Conservation (phyloP, 2,113 vertebrate species). For the Microcebus jonahi region DNA sequence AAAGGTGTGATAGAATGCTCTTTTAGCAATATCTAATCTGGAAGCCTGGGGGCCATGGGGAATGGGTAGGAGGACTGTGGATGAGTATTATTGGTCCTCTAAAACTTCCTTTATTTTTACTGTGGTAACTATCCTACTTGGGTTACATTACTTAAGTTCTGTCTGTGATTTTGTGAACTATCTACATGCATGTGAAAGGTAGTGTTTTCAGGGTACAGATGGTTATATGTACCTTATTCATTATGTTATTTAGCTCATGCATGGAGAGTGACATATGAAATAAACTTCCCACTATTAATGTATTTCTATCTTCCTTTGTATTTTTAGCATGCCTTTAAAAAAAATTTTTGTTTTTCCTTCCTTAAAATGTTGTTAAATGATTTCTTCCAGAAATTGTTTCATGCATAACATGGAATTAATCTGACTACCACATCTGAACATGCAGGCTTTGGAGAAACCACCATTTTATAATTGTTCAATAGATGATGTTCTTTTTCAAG, state of each 20-base stretch:
- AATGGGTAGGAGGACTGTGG: too few relatives aligned
- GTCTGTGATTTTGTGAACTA: neutral
- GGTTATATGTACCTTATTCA: neutral
- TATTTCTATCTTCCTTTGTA: neutral
- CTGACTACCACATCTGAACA: neutral
- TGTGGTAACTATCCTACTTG: neutral
- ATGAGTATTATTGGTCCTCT: neutral
- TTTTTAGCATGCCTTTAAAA: neutral
- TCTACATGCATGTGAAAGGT: neutral
- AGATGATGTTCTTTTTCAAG: neutral
- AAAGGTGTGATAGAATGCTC: neutral
- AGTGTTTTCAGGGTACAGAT: neutral
- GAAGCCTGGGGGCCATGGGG: neutral
- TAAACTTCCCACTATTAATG: neutral
- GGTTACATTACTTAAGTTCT: neutral
- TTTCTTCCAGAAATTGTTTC: constrained; percentile 61
- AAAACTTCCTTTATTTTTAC: neutral
- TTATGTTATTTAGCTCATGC: neutral
- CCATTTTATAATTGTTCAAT: neutral
- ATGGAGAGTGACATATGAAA: neutral
- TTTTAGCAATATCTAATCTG: neutral
- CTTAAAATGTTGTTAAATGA: constrained; percentile 55
- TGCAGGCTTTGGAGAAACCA: neutral
- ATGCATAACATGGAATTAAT: constrained; percentile 35
- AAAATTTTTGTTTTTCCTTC: neutral